Evolutionary conservation across 2,888 invertebrate genomes (phyloP), one percentile per base, ranked within the genome.

Genomic region (Parnassius smintheus): DNA sequence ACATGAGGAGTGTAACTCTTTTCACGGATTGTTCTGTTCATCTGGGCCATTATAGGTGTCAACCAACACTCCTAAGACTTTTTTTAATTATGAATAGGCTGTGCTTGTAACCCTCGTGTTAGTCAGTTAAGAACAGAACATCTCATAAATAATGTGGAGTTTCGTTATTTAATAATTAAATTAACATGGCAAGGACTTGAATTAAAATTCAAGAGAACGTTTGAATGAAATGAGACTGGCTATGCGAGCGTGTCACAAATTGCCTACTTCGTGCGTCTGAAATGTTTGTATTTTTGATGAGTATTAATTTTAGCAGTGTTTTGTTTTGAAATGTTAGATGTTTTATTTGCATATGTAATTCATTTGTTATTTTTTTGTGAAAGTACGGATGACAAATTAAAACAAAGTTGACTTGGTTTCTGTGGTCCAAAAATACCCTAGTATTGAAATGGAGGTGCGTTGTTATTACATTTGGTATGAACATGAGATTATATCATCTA

Each of bases 151-250:
- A 45, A 55, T 51, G 59, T 22, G n/a, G 46, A 60, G 71, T 71
- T 71, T 75, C 68, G 75, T 77, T 73, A 81, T 78, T 75, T 76
- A 73, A 76, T 83, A 81, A 85, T 83, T 82, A 80, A 82, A 82
- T 85, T 76, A 80, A 78, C 77, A 75, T 72, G 73, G 75, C 78
- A 67, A 75, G 74, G 72, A 74, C 64, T 71, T 73, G 73, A 77
- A 77, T 83, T 82, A 78, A 77, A 72, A 81, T 81, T 82, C 77
- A 79, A 74, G 77, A 72, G 75, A 71, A 65, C 63, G 64, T 56
- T 67, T 59, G 63, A 55, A 62, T 57, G 66, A 61, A 67, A 67
- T 64, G 68, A 58, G 65, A 67, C 65, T 46, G 65, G 66, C 65
- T 46, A 35, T 35, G 59, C 65, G 61, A 54, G 56, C 56, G 66